Conservation (phyloP, 30 jellyfish, hydroid and myxozoan genomes). For the Chrysaora quinquecirrha region DNA sequence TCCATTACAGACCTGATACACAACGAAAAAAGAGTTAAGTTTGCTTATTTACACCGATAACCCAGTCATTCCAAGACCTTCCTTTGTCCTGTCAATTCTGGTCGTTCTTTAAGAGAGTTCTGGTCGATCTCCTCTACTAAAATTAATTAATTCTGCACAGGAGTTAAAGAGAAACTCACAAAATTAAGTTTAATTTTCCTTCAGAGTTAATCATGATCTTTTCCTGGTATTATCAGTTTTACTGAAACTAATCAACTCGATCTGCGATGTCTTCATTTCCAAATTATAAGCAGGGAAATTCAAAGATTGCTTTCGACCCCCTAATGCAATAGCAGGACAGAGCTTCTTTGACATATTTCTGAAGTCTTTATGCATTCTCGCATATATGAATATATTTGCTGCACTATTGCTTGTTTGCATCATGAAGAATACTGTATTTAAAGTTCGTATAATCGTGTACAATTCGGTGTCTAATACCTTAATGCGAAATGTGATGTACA, state of each 20-base stretch:
- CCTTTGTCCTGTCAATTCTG: too few species aligned
- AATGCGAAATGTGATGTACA: slow-evolving; percentile 12
- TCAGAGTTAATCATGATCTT: too few species aligned
- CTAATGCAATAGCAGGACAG: neutral
- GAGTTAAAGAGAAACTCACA: too few species aligned
- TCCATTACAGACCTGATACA: too few species aligned
- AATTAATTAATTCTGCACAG: too few species aligned
- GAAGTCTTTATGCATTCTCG: slow-evolving; percentile 39
- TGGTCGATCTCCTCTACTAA: too few species aligned
- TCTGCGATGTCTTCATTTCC: neutral
- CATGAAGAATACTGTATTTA: slow-evolving; percentile 22
- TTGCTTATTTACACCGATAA: too few species aligned
- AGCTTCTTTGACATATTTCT: neutral
- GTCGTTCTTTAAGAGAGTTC: too few species aligned
- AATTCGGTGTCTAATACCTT: neutral
- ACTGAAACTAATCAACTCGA: neutral
- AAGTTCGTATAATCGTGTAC: slow-evolving; percentile 16
- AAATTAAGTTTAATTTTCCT: too few species aligned
- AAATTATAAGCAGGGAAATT: neutral
- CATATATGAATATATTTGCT: slow-evolving; percentile 39
- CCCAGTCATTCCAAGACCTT: too few species aligned
- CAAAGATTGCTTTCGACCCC: neutral
- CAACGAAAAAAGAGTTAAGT: too few species aligned
- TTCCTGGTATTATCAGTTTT: neutral
- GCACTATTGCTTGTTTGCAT: slow-evolving; percentile 55